These are phyloP conservation scores for Drosophila vallismaia DNA, from an alignment of 2,888 invertebrate genomes.

Conservation along the genomic window DNA sequence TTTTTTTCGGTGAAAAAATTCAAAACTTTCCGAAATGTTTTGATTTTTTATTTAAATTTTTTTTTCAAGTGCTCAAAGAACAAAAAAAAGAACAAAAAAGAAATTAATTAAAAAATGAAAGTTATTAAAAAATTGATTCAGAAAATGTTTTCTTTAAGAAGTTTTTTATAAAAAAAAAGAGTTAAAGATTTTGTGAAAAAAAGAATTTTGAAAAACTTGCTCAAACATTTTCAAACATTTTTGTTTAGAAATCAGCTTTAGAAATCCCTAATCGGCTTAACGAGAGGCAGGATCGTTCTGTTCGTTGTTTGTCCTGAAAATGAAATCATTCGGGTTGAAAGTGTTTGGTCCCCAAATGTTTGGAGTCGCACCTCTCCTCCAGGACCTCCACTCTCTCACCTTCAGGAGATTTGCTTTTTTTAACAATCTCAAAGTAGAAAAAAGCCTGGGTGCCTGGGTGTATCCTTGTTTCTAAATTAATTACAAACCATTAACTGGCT, in stretches of 20 bases:
- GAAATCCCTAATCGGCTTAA: conserved; percentile 37
- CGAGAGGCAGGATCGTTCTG: conserved; percentile 11
- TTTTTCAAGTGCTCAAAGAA: conserved; percentile 5
- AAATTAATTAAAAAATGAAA: not conserved
- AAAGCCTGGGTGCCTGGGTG: conserved; percentile 6
- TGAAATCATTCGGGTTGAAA: conserved; percentile 34
- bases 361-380: conserved; percentile 12
- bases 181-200: not conserved
- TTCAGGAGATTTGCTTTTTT: conserved; percentile 30
- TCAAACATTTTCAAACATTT: not conserved
- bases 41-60: not conserved
- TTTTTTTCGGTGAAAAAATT: conserved; percentile 17
- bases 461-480: conserved; percentile 27
- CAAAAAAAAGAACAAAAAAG: not conserved
- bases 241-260: not conserved
- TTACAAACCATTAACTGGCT: conserved; percentile 12
- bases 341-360: conserved; percentile 51
- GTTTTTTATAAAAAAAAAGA: not conserved
- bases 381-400: not conserved
- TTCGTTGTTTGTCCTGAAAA: conserved; percentile 20
- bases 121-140: not conserved
- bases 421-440: conserved; percentile 13
- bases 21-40: conserved; percentile 5
- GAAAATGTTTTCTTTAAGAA: too few species aligned
- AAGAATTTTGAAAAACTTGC: not conserved